Base-by-base conservation (phyloP, 2,888 invertebrate genomes). In the Ctenicera cuprea region DNA sequence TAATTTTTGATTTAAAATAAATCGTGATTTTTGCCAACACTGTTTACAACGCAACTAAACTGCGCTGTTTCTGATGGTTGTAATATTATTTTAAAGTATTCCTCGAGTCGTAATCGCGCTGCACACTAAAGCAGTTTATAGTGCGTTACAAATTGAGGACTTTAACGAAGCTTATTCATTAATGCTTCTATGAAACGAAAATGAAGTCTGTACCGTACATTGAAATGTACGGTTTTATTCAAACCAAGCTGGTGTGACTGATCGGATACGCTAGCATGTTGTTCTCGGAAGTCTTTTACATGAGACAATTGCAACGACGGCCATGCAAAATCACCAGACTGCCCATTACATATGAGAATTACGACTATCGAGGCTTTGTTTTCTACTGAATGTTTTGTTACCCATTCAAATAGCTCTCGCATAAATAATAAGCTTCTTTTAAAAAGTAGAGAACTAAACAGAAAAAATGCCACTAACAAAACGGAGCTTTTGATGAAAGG, bases 251-350 rank as follows among this genome's bases (percentile, higher is more conserved):
- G 64, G 73, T 77, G 76, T 77, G 77, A 78, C 75, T 64, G 75
- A 78, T 78, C 68, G 67, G 74, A 78, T 71, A 77, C 74, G 73
- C 72, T 57, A 37, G 41, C 45, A 45, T 37, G 70, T 73, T 68
- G 71, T 79, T 79, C 79, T 69, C 22, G 66, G 79, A 79, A 79
- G 69, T 76, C 76, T 72, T 76, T 71, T 76, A 76, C 73, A 78
- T 76, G 69, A 76, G 73, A 78, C 76, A 77, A 77, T 78, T 76
- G 71, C 73, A 77, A 75, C 77, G 76, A 75, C 69, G 71, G 62
- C 72, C 77, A 77, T 79, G 77, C 79, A 78, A 78, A 79, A 79
- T 78, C 70, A 75, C 71, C 45, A 14, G 50, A 61, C 61, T 61
- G 48, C 30, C 37, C 22, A 16, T 37, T 62, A 52, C 61, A 62